These are phyloP conservation scores for Iguana delicatissima DNA, from an alignment of 2,797 vertebrate species.

Conservation along the genomic window DNA sequence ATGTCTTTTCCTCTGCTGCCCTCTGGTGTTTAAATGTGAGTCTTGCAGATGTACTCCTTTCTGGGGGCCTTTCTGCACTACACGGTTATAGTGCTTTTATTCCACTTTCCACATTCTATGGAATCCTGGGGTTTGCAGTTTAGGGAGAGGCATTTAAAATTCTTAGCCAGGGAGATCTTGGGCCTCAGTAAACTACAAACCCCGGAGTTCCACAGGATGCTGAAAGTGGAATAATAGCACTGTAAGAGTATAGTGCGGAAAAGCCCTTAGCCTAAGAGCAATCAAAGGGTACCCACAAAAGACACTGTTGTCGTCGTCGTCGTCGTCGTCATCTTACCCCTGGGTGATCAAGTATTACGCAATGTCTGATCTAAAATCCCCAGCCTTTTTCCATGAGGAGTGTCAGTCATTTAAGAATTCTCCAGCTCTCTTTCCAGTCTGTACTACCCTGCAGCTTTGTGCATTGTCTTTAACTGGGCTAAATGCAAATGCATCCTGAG, in stretches of 20 bases:
- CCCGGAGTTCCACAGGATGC: too few relatives aligned
- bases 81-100: too few relatives aligned
- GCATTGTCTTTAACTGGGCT: not conserved
- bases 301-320: not conserved
- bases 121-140: too few relatives aligned
- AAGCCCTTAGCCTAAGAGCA: not conserved
- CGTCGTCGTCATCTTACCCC: not conserved
- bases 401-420: not conserved
- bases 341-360: not conserved
- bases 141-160: too few relatives aligned
- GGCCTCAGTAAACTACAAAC: too few relatives aligned
- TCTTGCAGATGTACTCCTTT: not conserved
- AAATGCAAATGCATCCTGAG: not conserved
- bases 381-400: not conserved
- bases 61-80: not conserved
- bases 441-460: not conserved
- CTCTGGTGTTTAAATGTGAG: not conserved
- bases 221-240: too few relatives aligned
- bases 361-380: too few relatives aligned
- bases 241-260: too few relatives aligned
- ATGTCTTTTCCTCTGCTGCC: constrained; percentile 36
- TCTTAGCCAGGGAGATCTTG: too few relatives aligned
- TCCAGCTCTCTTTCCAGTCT: not conserved
- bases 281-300: not conserved
- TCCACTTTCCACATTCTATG: too few relatives aligned